Conservation (phyloP, 2,797 vertebrate genomes). For the Chiroxiphia lanceolata region DNA sequence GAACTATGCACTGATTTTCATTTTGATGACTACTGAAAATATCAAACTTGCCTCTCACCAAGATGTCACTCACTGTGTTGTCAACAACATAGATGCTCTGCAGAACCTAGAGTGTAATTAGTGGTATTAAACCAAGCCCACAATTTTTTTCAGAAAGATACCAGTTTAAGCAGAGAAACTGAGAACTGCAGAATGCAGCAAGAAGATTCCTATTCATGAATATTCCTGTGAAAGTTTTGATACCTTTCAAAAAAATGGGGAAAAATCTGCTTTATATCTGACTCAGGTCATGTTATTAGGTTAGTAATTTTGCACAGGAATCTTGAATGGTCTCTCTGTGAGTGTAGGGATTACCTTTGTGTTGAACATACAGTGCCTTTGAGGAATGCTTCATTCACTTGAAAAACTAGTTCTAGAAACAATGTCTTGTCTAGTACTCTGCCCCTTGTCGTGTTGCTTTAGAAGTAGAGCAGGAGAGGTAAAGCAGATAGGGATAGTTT, state of each 20-base stretch:
- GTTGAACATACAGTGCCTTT: fast-evolving
- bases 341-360: neutral
- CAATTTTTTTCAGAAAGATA: neutral
- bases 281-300: neutral
- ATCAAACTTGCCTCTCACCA: neutral
- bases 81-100: neutral
- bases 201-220: neutral
- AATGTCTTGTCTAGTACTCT: neutral
- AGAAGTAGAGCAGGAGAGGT: neutral
- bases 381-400: neutral
- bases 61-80: neutral
- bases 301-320: neutral
- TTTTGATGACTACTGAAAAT: neutral
- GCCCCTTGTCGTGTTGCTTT: neutral
- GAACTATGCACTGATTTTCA: neutral
- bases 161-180: neutral
- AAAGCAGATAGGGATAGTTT: neutral
- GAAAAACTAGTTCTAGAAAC: conserved; percentile 8
- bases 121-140: neutral
- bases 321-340: neutral
- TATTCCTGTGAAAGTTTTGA: neutral
- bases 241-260: neutral
- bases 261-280: neutral
- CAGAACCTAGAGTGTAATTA: neutral
- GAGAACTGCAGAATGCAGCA: neutral